phyloP scores from a whole-genome alignment of 2,113 vertebrate genomes.

The Lophotis ruficrista region DNA sequence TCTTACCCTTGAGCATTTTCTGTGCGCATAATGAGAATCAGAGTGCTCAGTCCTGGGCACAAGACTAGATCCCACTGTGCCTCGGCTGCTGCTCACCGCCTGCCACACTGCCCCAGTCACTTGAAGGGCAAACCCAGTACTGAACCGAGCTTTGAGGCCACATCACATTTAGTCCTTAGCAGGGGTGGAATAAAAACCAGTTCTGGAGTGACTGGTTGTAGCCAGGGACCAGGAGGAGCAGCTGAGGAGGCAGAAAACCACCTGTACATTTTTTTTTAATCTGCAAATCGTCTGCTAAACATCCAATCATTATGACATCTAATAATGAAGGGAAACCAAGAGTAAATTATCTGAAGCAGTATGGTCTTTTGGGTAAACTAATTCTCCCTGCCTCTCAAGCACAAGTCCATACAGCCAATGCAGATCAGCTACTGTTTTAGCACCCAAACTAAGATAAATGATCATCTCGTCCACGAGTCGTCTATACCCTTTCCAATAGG shows the following conservation, averaged over 20 bases:
- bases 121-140: neutral
- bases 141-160: neutral
- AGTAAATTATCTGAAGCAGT: neutral
- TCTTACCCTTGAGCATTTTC: accelerated
- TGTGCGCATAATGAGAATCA: neutral
- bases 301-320: neutral
- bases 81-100: neutral
- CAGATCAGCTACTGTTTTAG: neutral
- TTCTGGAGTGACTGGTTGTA: neutral
- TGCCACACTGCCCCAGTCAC: neutral
- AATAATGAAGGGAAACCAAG: neutral
- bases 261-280: neutral
- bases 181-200: neutral
- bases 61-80: too few relatives aligned
- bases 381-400: neutral
- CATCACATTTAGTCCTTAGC: neutral
- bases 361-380: neutral
- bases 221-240: neutral
- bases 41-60: too few relatives aligned
- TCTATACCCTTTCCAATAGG: neutral
- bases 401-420: neutral
- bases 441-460: conserved; percentile 12
- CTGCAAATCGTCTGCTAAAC: neutral
- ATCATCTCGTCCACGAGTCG: neutral
- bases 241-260: neutral